Evolutionary conservation across 2,888 invertebrate species (phyloP), one percentile per base, ranked within the genome.

Genomic region (Carpatolechia fugitivella): DNA sequence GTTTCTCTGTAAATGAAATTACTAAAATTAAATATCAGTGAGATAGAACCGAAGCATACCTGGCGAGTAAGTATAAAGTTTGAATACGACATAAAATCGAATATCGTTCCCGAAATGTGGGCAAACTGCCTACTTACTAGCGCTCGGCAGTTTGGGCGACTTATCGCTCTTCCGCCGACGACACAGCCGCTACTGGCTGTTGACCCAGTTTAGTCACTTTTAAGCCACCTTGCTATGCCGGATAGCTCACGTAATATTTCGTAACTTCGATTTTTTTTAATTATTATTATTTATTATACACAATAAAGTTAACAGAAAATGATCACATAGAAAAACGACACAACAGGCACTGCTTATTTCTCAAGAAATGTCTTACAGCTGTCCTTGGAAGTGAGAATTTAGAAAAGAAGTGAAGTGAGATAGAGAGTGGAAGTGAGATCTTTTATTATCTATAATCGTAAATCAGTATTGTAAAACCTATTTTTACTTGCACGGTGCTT

Each of bases 161-260:
- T 73, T 70, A 66, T 68, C 69, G 62, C 60, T 64, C 59, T 66
- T 61, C 62, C 57, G 56, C 29, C 56, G 31, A 24, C 56, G 31
- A 24, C 24, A 24, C 24, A 24, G 24, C 24, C 6, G 24, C n/a
- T n/a, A 52, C 50, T 58, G 54, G 63, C 64, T 67, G 61, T 71
- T 73, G 75, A 74, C 78, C 78, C 61, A 75, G 62, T 77, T 77
- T 58, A 44, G 46, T 54, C 57, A 41, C 57, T 66, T 55, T 47
- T 31, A 47, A 41, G 48, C 18, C 52, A 59, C 54, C 52, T 51
- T 53, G 18, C 47, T 30, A 13, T 30, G 30, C 49, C 49, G 35
- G 24, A 31, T 31, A 31, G 30, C 31, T 16, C 29, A 41, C 7
- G 18, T 41, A 18, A 41, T 18, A 41, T 35, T 41, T 16, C 4